Percentiles rank a stretch among this genome's conserved stretches.
Evolutionary conservation across 2,113 vertebrate genomes (phyloP).

Genomic region (Chunga burmeisteri): DNA sequence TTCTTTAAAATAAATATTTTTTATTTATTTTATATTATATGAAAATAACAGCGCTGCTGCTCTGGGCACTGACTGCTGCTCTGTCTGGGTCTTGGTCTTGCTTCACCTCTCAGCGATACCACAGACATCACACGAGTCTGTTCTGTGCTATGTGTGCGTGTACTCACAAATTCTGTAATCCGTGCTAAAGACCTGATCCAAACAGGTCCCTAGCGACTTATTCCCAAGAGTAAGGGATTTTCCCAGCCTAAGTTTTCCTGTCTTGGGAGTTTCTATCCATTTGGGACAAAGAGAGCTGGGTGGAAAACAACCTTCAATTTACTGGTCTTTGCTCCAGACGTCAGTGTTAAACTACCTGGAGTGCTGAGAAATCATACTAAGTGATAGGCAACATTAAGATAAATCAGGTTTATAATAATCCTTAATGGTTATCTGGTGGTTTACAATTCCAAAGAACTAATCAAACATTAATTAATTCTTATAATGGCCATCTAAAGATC

Average conservation of each 20-base stretch:
- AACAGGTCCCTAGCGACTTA: neutral
- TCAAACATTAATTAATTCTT: slow-evolving; percentile 18
- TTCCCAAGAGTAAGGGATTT: neutral
- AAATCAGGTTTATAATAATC: neutral
- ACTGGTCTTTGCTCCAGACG: neutral
- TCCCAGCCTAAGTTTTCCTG: neutral
- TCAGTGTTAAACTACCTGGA: neutral
- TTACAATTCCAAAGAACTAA: neutral
- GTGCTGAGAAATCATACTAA: neutral
- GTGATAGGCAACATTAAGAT: neutral
- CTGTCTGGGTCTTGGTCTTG: neutral
- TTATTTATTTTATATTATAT: too few relatives aligned
- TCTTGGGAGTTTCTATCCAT: neutral
- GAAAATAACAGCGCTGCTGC: neutral
- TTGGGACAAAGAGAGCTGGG: neutral
- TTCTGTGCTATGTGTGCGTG: accelerated
- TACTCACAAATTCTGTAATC: too few relatives aligned
- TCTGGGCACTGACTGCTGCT: neutral
- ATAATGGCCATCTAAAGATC: neutral
- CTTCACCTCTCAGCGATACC: accelerated
- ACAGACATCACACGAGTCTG: neutral
- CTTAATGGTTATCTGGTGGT: neutral
- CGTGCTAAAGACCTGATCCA: neutral
- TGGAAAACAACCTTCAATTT: neutral
- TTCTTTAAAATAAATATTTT: neutral